Conservation (phyloP, 1,140 invertebrate genomes). For the Bombyx mori region ASM3026992v2 NC_085112.1:13595501-13596000, state of each 20-base stretch:
- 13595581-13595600: constrained; percentile 36
- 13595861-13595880: too few species aligned
- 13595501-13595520: constrained; percentile 47
- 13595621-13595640: constrained; percentile 16
- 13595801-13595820: constrained; percentile 61
- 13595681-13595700: constrained; percentile 30
- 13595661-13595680: constrained; percentile 52
- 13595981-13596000: too few species aligned
- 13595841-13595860: neutral
- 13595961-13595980: too few species aligned
- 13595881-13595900: too few species aligned
- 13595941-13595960: too few species aligned
- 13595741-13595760: constrained; percentile 58
- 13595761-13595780: constrained; percentile 50
- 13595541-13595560: constrained; percentile 20
- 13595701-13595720: constrained; percentile 45
- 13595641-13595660: constrained; percentile 38
- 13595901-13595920: too few species aligned
- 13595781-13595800: constrained; percentile 59
- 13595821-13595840: constrained; percentile 14
- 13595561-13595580: too few species aligned
- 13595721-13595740: constrained; percentile 59
- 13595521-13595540: constrained; percentile 41
- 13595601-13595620: constrained; percentile 15
- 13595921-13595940: too few species aligned